Conservation (phyloP, 2,888 invertebrate species). For the Leucoma salicis region DNA sequence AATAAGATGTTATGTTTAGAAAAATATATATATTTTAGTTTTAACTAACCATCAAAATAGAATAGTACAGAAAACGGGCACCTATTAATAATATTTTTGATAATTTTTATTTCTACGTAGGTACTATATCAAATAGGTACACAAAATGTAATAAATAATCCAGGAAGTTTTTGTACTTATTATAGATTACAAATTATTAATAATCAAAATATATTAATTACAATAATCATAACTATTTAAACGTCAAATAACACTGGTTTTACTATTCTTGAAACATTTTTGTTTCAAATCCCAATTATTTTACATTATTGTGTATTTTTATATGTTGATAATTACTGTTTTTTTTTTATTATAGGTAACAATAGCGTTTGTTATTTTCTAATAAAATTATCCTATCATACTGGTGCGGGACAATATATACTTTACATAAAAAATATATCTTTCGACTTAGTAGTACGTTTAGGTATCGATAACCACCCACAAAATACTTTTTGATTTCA, state of each 20-base stretch:
- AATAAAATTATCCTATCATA: too few species aligned
- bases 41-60: slow-evolving; percentile 30
- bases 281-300: not conserved
- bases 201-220: slow-evolving; percentile 8
- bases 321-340: too few species aligned
- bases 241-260: slow-evolving; percentile 31
- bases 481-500: too few species aligned
- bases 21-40: slow-evolving; percentile 28
- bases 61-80: slow-evolving; percentile 38
- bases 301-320: not conserved
- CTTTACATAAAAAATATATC: too few species aligned
- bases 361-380: too few species aligned
- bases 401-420: too few species aligned
- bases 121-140: not conserved
- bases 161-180: slow-evolving; percentile 33
- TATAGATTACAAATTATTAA: too few species aligned
- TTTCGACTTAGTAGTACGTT: too few species aligned
- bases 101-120: not conserved
- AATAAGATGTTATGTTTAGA: slow-evolving; percentile 33
- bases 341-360: too few species aligned
- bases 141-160: slow-evolving; percentile 5
- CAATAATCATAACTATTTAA: slow-evolving; percentile 15
- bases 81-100: slow-evolving; percentile 7
- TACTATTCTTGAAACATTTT: slow-evolving; percentile 1
- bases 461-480: too few species aligned